A percentile compares a stretch with the other conserved stretches of the same genome.
phyloP scores from a whole-genome alignment of 2,113 vertebrate species.

The Dicentrarchus labrax region DNA sequence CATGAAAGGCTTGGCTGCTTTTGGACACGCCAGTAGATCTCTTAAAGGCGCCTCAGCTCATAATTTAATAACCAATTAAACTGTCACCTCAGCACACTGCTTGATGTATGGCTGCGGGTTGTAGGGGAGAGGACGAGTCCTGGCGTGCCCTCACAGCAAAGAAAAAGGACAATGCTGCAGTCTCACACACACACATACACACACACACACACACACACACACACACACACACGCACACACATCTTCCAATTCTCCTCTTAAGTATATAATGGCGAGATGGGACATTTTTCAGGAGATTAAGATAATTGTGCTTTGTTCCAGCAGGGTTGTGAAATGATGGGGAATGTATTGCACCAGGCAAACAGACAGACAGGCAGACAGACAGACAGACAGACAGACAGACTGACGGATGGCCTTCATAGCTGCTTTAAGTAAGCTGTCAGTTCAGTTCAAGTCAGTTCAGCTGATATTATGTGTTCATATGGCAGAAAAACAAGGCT shows the following conservation, averaged over 20 bases:
- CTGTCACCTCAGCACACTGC: conserved; percentile 27
- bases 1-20: conserved; percentile 36
- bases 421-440: neutral
- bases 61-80: conserved; percentile 36
- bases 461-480: neutral
- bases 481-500: neutral
- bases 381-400: too few species aligned
- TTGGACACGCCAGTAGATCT: conserved; percentile 7
- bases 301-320: conserved; percentile 40
- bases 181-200: neutral
- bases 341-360: conserved; percentile 13
- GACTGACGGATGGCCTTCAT: neutral
- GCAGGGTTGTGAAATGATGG: conserved; percentile 30
- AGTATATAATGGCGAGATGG: conserved; percentile 15
- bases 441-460: neutral
- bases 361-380: too few species aligned
- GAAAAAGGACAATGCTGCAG: conserved; percentile 6
- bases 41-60: neutral
- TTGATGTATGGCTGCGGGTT: conserved; percentile 15
- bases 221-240: conserved; percentile 20
- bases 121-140: neutral
- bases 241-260: neutral
- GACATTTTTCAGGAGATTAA: conserved; percentile 43
- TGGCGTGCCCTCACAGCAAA: conserved; percentile 18
- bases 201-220: conserved; percentile 9